Conservation (phyloP, 2,888 invertebrate species). For the Eurytoma californica region DNA sequence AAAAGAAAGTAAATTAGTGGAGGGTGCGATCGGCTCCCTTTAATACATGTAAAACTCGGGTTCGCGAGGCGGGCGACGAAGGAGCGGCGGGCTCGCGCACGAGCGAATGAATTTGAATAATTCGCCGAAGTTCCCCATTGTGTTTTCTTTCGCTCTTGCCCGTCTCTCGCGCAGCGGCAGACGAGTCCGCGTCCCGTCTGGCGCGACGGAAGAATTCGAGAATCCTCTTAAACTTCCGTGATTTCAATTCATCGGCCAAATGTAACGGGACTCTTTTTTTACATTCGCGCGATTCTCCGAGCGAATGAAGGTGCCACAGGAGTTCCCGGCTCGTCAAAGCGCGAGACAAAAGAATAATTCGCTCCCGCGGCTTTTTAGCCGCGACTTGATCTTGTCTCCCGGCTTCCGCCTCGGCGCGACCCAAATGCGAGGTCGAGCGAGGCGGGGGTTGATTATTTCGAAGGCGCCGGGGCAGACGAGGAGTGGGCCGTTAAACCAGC, state of each 20-base stretch:
- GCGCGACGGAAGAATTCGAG: neutral
- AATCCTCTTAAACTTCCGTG: constrained; percentile 48
- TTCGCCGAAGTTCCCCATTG: constrained; percentile 41
- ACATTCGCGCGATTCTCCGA: neutral
- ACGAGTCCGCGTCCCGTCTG: neutral
- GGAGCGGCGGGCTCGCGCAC: neutral
- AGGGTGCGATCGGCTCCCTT: neutral
- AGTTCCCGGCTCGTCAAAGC: neutral
- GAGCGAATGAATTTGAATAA: constrained; percentile 48
- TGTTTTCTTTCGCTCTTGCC: constrained; percentile 11
- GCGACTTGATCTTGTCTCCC: constrained; percentile 1
- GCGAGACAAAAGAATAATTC: constrained; percentile 36
- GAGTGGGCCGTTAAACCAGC: constrained; percentile 59
- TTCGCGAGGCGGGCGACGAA: constrained; percentile 3
- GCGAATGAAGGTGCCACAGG: constrained; percentile 19
- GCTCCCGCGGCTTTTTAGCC: neutral
- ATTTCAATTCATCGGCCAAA: constrained; percentile 52
- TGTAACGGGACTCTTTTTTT: constrained; percentile 36
- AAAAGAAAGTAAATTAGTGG: constrained; percentile 13
- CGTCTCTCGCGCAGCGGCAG: constrained; percentile 1
- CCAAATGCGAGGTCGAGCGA: constrained; percentile 41
- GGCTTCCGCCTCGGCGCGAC: constrained; percentile 12
- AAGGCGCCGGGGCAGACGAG: constrained; percentile 22
- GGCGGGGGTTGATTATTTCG: constrained; percentile 45
- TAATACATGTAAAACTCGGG: constrained; percentile 31